Evolutionary conservation across 2,888 invertebrate species (phyloP).

Genomic region (Ochropleura plecta): DNA sequence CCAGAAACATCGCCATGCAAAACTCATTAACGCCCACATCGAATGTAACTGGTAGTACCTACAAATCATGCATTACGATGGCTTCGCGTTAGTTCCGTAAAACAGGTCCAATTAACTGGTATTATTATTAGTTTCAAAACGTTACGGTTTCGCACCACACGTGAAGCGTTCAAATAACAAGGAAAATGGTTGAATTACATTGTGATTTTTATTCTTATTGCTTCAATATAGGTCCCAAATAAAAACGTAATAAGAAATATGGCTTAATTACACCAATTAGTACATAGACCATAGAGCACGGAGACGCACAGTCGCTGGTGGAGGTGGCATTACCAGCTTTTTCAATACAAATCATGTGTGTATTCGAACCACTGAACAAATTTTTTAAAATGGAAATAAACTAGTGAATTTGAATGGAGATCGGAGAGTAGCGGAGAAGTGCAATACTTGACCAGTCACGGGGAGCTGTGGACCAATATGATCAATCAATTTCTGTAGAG

Average conservation of each 20-base stretch:
- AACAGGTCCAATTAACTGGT: conserved; percentile 56
- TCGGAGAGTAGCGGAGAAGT: not conserved
- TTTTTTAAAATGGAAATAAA: not conserved
- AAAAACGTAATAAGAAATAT: not conserved
- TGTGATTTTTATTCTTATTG: not conserved
- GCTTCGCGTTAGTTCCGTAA: conserved; percentile 52
- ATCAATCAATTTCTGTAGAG: not conserved
- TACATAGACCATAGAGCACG: not conserved
- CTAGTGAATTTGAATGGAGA: not conserved
- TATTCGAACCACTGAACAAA: not conserved
- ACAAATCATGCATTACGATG: conserved; percentile 50
- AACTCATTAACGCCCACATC: conserved; percentile 23
- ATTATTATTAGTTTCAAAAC: conserved; percentile 53
- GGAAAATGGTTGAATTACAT: conserved; percentile 45
- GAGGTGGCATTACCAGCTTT: not conserved
- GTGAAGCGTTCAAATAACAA: conserved; percentile 32
- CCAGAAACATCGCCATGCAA: conserved; percentile 6
- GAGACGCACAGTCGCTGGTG: not conserved
- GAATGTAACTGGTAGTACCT: conserved; percentile 21
- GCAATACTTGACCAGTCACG: not conserved
- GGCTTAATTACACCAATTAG: conserved; percentile 25
- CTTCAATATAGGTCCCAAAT: conserved; percentile 12
- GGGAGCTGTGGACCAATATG: too few species aligned
- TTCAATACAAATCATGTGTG: not conserved
- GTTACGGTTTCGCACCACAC: conserved; percentile 20